Percentiles rank a stretch among this genome's conserved stretches.
These are phyloP conservation scores for Sminthurides aquaticus DNA, from an alignment of 2,888 invertebrate genomes.

Conservation along the genomic window DNA sequence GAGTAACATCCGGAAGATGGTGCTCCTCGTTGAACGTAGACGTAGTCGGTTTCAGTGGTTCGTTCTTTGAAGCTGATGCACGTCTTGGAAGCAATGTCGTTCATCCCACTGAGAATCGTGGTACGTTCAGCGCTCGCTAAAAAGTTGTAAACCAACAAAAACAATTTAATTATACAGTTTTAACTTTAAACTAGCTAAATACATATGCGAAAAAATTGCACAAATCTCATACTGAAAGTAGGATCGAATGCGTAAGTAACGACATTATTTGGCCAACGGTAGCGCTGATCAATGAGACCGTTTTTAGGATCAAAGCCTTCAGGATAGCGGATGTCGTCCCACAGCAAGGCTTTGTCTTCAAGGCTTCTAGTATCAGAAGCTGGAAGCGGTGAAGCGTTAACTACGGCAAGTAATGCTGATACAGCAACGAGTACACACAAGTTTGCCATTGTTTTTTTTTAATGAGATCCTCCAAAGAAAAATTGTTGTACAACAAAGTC, in stretches of 20 bases:
- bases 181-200: constrained; percentile 37
- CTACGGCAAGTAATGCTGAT: too few relatives aligned
- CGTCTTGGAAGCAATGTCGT: constrained; percentile 19
- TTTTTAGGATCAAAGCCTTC: constrained; percentile 10
- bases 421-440: too few relatives aligned
- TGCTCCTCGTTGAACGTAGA: constrained; percentile 24
- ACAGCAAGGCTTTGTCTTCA: constrained; percentile 5
- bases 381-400: too few relatives aligned
- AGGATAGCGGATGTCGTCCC: constrained; percentile 14
- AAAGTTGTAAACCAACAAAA: neutral
- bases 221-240: constrained; percentile 14
- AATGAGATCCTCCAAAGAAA: too few relatives aligned
- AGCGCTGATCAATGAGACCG: constrained; percentile 21
- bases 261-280: constrained; percentile 12
- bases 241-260: constrained; percentile 9
- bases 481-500: too few relatives aligned
- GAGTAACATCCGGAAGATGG: constrained; percentile 29
- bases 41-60: constrained; percentile 21
- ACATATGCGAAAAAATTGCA: too few relatives aligned
- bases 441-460: too few relatives aligned
- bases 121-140: constrained; percentile 15
- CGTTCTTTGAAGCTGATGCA: constrained; percentile 23
- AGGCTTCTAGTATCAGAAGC: neutral
- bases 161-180: neutral
- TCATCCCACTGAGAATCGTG: constrained; percentile 8